Evolutionary conservation across 2,888 invertebrate species (phyloP), one percentile per base, ranked within the genome.

Genomic region (Spisula subtruncata): DNA sequence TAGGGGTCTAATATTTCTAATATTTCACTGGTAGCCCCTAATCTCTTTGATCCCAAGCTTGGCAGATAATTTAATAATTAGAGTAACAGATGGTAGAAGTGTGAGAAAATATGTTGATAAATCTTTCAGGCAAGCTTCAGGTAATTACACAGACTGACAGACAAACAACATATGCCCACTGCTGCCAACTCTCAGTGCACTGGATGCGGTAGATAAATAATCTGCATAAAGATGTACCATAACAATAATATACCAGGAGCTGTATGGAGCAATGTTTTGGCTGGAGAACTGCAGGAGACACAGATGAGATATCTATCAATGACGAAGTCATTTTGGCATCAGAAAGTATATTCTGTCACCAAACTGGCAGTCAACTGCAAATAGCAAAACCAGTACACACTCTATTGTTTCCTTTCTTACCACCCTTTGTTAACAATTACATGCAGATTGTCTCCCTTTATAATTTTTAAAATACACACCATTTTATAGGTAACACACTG

Each of bases 91-190:
- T 85, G 85, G 85, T 18, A 85, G 75, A 85, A 79, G 85, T 79
- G 85, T 85, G 85, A 85, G 85, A 85, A 75, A 75, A 60, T 48
- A 79, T 85, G 85, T 85, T 75, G 85, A 85, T 85, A 85, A 85
- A 85, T 51, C 71, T 79, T 85, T 85, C 75, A 85, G 8, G 75
- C 35, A 29, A 51, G 2, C 85, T 75, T 54, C 75, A 79, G 85
- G 75, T 79, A 85, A 85, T 79, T 32, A 29, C 46, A 32, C 25
- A 51, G 14, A 20, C 25, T 79, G 85, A 79, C 85, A 85, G 85
- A 20, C 16, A 51, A 81, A 29, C 81, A 48, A n/a, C 35, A 16
- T 79, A 32, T 79, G 79, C 46, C 20, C 41, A 79, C 41, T 32
- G 48, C 8, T 41, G 71, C 82, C 82, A 82, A 29, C 14, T 29